A percentile compares a stretch with the other conserved stretches of the same genome.
Evolutionary conservation across 2,888 invertebrate genomes (phyloP).

Genomic region (Andricus curvator): DNA sequence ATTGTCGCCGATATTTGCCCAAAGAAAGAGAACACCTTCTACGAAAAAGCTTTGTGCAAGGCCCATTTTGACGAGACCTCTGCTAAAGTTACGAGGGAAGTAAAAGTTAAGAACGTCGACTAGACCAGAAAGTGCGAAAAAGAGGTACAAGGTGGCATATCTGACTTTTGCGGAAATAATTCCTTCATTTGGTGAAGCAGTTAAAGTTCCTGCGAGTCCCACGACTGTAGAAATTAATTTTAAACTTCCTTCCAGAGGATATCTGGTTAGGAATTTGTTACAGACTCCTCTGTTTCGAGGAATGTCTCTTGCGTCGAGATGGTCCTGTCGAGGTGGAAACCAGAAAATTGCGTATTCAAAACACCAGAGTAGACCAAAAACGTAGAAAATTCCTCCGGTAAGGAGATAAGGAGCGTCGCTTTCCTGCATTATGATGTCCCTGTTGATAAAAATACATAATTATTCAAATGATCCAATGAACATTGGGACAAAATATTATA

Average conservation of each 20-base stretch:
- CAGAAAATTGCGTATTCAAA: constrained; percentile 69
- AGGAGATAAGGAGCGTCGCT: constrained; percentile 65
- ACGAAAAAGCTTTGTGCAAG: constrained; percentile 75
- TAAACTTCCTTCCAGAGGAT: constrained; percentile 70
- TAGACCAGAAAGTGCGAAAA: constrained; percentile 76
- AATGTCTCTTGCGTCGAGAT: constrained; percentile 55
- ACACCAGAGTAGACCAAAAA: constrained; percentile 73
- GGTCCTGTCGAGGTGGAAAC: constrained; percentile 52
- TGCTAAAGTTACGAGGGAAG: constrained; percentile 73
- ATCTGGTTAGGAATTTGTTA: constrained; percentile 60
- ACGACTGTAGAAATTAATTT: constrained; percentile 71
- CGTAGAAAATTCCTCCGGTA: constrained; percentile 70
- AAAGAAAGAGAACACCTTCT: constrained; percentile 74
- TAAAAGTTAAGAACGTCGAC: constrained; percentile 76
- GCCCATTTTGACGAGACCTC: constrained; percentile 72
- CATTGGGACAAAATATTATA: too few relatives aligned
- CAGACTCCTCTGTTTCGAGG: constrained; percentile 53
- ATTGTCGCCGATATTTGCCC: constrained; percentile 58
- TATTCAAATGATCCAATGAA: background rate
- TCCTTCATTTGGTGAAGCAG: constrained; percentile 62
- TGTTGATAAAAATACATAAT: background rate
- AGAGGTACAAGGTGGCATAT: constrained; percentile 75
- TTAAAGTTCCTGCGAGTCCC: constrained; percentile 68
- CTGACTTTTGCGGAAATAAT: constrained; percentile 70
- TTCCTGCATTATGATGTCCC: constrained; percentile 49